Conservation (phyloP, 2,797 vertebrate species). For the Perodicticus potto region DNA sequence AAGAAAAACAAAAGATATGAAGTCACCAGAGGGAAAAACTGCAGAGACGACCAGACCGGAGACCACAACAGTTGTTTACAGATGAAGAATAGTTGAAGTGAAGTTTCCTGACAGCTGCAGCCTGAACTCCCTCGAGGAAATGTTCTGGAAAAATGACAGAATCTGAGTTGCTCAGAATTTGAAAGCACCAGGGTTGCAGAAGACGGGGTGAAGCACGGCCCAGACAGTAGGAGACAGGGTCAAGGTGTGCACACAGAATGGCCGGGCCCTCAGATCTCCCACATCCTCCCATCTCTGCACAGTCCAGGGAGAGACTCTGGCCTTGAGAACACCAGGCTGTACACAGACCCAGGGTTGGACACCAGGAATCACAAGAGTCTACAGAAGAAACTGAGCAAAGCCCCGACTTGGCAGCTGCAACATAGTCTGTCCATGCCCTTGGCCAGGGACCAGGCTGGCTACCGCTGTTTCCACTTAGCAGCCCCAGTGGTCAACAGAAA, state of each 20-base stretch:
- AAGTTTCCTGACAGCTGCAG: background rate
- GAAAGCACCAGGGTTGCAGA: background rate
- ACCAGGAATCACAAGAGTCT: background rate
- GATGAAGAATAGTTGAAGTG: background rate
- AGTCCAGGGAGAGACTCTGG: background rate
- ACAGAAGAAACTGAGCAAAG: background rate
- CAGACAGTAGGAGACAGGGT: background rate
- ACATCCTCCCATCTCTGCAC: background rate
- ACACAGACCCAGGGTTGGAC: background rate
- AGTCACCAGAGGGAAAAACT: background rate
- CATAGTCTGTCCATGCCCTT: background rate
- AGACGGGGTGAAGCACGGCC: background rate
- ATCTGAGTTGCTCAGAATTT: background rate
- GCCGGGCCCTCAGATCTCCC: background rate
- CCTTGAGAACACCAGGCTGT: background rate
- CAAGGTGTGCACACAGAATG: background rate
- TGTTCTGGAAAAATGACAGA: background rate
- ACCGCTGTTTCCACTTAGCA: background rate
- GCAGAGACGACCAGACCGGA: background rate
- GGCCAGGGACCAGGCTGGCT: background rate
- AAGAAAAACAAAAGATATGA: background rate
- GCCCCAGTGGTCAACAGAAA: background rate
- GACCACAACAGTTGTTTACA: constrained; percentile 5
- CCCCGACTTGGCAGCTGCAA: background rate
- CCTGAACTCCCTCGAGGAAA: background rate